Evolutionary conservation across 2,797 vertebrate species (phyloP), one percentile per base, ranked within the genome.

Genomic region (Trachops cirrhosus): DNA sequence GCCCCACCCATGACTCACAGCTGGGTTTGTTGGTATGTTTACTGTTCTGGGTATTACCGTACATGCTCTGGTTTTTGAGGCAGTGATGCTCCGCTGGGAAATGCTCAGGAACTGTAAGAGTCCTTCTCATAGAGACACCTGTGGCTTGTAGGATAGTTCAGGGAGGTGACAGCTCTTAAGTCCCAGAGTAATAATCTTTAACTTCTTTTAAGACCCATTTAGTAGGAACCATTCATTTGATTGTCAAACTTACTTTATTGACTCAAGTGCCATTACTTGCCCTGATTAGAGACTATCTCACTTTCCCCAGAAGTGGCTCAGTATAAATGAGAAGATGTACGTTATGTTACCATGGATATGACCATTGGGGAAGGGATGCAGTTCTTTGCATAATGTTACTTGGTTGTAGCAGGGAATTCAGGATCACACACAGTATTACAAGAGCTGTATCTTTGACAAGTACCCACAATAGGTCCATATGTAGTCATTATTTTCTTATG

Each of bases 161-260:
- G 44, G 50, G 19, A n/a, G 22, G 80, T 57, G 95, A 85, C 44
- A 91, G 62, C 39, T 89, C 37, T 15, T 52, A 26, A 91, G 18
- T 71, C 62, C 79, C 29, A 88, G 32, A 85, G 34, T 74, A 71
- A 52, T 90, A 71, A 41, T 80, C 73, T 84, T 93, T 86, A 96
- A 74, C 29, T 90, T 64, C 57, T 73, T 95, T 80, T 86, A 57
- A 96, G 74, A 73, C 32, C 5, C 12, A 21, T 84, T 68, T 94
- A 71, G 57, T 48, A 86, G 32, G 41, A 88, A 44, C 41, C 41
- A 48, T 62, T 84, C 8, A n/a, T 80, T 93, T 37, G 89, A 29
- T 39, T 64, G 37, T 96, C 71, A 59, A 44, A 34, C 8, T 75
- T 84, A 87, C 89, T 74, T 59, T 88, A 22, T 34, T n/a, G 57